Percentiles rank a stretch among this genome's conserved stretches.
phyloP scores from a whole-genome alignment of 1,140 invertebrate species.

The Octopus bimaculoides region DNA sequence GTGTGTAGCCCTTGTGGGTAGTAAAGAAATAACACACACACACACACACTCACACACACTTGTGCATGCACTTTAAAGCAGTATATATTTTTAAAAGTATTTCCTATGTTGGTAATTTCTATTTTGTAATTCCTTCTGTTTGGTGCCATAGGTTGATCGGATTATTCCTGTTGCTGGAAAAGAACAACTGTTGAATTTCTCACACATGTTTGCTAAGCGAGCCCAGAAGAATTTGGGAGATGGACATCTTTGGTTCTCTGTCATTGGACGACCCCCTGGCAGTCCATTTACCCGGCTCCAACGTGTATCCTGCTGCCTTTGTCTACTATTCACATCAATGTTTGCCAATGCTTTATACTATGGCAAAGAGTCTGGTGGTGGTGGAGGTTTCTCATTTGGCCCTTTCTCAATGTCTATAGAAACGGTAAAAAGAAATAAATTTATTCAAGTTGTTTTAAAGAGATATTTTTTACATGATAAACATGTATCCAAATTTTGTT shows the following conservation, averaged over 20 bases:
- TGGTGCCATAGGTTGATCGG: conserved; percentile 57
- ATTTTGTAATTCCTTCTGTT: not conserved
- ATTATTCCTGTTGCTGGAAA: conserved; percentile 61
- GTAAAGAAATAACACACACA: too few species aligned
- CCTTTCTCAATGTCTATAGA: conserved; percentile 58
- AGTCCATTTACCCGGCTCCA: conserved; percentile 61
- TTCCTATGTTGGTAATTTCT: not conserved
- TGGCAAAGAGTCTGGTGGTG: conserved; percentile 28
- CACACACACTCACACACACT: too few species aligned
- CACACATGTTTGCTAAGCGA: conserved; percentile 59
- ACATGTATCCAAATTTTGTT: too few species aligned
- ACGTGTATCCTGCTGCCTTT: conserved; percentile 62
- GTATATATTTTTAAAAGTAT: not conserved
- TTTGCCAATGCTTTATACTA: conserved; percentile 65
- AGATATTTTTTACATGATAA: too few species aligned
- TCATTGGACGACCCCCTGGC: conserved; percentile 60
- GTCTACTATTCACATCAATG: conserved; percentile 63
- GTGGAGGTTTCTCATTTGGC: conserved; percentile 54
- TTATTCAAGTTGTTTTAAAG: too few species aligned
- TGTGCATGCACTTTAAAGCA: too few species aligned
- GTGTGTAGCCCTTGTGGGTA: too few species aligned
- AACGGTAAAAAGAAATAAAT: conserved; percentile 44
- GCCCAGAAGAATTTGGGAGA: conserved; percentile 60
- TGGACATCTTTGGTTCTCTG: conserved; percentile 64
- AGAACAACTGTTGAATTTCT: conserved; percentile 58